phyloP scores from a whole-genome alignment of 2,888 invertebrate species.

The Perizoma affinitatum region DNA sequence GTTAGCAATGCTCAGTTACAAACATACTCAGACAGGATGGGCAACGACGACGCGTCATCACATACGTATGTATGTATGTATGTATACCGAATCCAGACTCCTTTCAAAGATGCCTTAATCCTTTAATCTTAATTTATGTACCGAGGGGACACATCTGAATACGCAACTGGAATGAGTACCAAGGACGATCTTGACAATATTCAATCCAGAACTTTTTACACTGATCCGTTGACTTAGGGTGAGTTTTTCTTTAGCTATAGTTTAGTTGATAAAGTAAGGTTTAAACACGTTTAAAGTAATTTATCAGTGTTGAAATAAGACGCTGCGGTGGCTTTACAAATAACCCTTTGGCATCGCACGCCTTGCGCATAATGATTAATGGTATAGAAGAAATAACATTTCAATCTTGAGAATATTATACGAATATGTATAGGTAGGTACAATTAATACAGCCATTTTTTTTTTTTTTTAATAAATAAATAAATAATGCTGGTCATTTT shows the following conservation, averaged over 20 bases:
- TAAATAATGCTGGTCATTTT: no score
- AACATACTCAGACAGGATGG: no score
- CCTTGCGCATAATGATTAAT: constrained; percentile 50
- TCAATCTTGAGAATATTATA: constrained; percentile 8
- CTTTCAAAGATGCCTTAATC: constrained; percentile 55
- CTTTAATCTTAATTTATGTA: constrained; percentile 68
- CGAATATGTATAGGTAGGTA: neutral
- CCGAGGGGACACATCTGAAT: constrained; percentile 63
- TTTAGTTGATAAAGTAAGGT: constrained; percentile 12
- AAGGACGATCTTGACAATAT: constrained; percentile 41
- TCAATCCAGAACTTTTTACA: constrained; percentile 1
- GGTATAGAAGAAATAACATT: constrained; percentile 21
- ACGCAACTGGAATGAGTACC: constrained; percentile 63
- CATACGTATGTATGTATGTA: no score
- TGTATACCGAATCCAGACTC: constrained; percentile 20
- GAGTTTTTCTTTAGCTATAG: constrained; percentile 13
- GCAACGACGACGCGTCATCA: no score
- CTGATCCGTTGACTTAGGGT: constrained; percentile 13
- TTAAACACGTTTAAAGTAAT: constrained; percentile 24
- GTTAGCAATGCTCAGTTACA: no score
- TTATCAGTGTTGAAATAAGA: constrained; percentile 54
- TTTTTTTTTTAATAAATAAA: no score
- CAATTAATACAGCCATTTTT: no score
- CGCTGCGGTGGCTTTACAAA: constrained; percentile 43
- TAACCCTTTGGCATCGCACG: constrained; percentile 44